A percentile compares a stretch with the other conserved stretches of the same genome.
Evolutionary conservation across 2,113 vertebrate species (phyloP).

Genomic region (Eptatretus burgeri): DNA sequence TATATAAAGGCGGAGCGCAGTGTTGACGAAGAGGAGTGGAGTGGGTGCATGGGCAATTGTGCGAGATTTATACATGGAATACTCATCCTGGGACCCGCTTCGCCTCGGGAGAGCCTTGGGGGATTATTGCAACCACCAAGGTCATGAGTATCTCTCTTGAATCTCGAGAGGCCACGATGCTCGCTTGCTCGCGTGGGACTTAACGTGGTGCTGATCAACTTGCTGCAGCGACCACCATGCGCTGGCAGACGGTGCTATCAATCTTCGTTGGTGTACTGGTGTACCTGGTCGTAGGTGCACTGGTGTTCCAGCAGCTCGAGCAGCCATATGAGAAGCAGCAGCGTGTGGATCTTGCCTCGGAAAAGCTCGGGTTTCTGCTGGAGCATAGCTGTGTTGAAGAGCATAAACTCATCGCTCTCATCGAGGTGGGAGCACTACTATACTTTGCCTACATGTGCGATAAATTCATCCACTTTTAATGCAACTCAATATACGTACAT

Average conservation of each 20-base stretch:
- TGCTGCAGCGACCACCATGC: conserved; percentile 20
- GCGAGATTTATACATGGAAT: too few relatives aligned
- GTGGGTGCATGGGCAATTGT: too few relatives aligned
- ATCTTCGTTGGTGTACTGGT: conserved; percentile 33
- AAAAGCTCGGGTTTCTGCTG: conserved; percentile 20
- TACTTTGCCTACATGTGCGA: background rate
- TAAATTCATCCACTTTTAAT: background rate
- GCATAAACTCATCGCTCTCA: conserved; percentile 19
- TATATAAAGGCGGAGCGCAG: too few relatives aligned
- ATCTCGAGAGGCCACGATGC: too few relatives aligned
- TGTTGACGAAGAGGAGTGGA: too few relatives aligned
- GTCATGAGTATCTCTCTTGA: too few relatives aligned
- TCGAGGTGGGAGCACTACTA: conserved; percentile 22
- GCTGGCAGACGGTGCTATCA: conserved; percentile 31
- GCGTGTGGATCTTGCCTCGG: conserved; percentile 15
- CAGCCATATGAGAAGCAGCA: conserved; percentile 20
- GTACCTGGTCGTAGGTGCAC: conserved; percentile 42
- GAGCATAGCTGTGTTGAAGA: conserved; percentile 26
- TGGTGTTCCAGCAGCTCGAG: conserved; percentile 42
- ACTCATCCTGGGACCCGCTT: too few relatives aligned
- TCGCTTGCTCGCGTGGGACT: too few relatives aligned
- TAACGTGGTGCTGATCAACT: background rate
- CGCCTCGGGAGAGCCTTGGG: too few relatives aligned
- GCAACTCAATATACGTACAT: background rate
- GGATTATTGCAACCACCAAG: too few relatives aligned